Conservation (phyloP, 23 tunicate genomes). For the Aplidium turbinatum region DNA sequence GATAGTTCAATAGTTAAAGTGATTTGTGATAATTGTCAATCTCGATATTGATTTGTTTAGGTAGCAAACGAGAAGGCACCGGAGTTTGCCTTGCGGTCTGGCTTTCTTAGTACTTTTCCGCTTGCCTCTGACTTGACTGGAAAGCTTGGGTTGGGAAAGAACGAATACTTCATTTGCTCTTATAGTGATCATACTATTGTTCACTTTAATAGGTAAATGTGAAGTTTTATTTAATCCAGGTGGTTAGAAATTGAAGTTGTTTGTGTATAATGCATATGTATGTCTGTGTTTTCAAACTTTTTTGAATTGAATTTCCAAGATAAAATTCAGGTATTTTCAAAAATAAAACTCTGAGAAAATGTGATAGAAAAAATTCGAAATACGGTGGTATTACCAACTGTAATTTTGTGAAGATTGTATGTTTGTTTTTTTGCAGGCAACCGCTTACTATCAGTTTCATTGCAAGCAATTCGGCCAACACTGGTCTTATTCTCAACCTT, state of each 20-base stretch:
- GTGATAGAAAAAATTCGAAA: no score
- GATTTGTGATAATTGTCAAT: no score
- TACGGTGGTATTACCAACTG: no score
- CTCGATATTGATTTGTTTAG: slow-evolving; percentile 25
- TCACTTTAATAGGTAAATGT: slow-evolving; percentile 55
- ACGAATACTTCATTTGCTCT: slow-evolving; percentile 58
- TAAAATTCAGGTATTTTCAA: no score
- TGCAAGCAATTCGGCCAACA: slow-evolving; percentile 49
- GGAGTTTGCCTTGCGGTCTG: slow-evolving; percentile 75
- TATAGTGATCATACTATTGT: slow-evolving; percentile 58
- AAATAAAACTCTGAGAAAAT: no score
- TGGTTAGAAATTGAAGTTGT: neutral
- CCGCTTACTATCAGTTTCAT: slow-evolving; percentile 80
- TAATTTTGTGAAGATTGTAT: no score
- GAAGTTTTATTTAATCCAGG: neutral
- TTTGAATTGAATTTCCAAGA: no score
- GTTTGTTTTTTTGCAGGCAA: slow-evolving; percentile 33
- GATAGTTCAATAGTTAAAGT: no score
- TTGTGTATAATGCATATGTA: neutral
- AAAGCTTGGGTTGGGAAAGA: slow-evolving; percentile 68
- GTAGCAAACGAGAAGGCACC: slow-evolving; percentile 77
- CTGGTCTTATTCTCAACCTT: slow-evolving; percentile 63
- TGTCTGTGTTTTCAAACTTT: no score
- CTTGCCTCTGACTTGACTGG: slow-evolving; percentile 71
- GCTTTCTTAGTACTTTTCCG: slow-evolving; percentile 77